These are phyloP conservation scores for Prosopocoilus inquinatus DNA, from an alignment of 2,888 invertebrate genomes.

Conservation along the genomic window DNA sequence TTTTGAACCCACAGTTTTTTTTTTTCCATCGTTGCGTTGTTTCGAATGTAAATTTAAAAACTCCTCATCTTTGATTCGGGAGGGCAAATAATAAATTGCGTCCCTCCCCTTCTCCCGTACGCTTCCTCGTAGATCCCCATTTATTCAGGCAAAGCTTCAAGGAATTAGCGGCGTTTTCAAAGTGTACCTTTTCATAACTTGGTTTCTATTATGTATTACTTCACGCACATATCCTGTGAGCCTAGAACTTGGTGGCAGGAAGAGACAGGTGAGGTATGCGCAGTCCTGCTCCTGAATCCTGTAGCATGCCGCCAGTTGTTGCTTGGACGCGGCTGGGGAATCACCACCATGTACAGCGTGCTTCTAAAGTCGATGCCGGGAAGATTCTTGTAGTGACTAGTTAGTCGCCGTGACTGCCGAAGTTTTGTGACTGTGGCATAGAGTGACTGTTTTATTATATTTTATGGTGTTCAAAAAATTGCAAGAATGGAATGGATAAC, in stretches of 20 bases:
- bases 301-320: slow-evolving; percentile 3
- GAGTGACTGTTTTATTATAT: neutral
- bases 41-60: too few species aligned
- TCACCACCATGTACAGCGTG: neutral
- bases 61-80: too few species aligned
- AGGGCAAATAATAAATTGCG: too few species aligned
- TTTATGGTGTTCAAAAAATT: neutral
- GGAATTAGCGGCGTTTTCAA: too few species aligned
- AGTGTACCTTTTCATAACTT: too few species aligned
- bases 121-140: too few species aligned
- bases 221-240: too few species aligned
- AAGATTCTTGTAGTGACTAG: neutral
- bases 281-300: slow-evolving; percentile 4
- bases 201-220: too few species aligned
- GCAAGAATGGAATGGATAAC: slow-evolving; percentile 1
- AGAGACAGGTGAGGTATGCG: slow-evolving; percentile 3
- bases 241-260: neutral
- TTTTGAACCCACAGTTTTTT: too few species aligned
- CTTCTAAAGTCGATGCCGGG: neutral
- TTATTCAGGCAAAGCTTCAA: too few species aligned
- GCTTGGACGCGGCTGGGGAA: neutral
- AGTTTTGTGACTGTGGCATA: neutral
- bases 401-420: neutral
- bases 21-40: too few species aligned
- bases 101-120: too few species aligned